Percentiles rank a stretch among this genome's conserved stretches.
Conservation (phyloP, 2,797 vertebrate genomes). For the Hephaestus fuliginosus region DNA sequence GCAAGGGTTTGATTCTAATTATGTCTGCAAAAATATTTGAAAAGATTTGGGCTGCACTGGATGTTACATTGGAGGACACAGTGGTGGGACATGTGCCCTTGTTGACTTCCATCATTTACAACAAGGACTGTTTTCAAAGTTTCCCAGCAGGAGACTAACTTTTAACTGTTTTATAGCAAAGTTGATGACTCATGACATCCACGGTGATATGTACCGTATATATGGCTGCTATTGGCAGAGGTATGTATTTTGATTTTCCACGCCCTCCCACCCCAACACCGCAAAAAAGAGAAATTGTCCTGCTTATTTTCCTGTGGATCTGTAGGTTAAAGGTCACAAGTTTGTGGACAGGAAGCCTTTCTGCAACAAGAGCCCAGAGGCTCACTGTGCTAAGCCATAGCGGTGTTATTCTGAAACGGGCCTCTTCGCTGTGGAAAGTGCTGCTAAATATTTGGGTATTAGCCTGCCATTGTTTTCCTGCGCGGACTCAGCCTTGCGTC, state of each 20-base stretch:
- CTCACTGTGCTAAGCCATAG: constrained; percentile 37
- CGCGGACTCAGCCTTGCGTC: constrained; percentile 24
- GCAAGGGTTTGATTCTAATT: not conserved
- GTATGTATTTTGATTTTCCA: constrained; percentile 11
- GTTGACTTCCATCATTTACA: not conserved
- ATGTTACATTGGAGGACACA: not conserved
- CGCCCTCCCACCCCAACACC: too few species aligned
- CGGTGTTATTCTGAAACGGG: constrained; percentile 57
- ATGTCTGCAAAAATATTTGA: not conserved
- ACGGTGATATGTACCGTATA: not conserved
- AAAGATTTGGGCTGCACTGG: not conserved
- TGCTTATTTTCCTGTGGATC: constrained; percentile 33
- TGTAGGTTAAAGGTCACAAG: constrained; percentile 67
- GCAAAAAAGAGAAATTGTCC: not conserved
- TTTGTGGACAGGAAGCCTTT: constrained; percentile 56
- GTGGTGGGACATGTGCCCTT: not conserved
- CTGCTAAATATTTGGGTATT: constrained; percentile 74
- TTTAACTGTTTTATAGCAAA: not conserved
- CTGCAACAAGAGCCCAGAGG: constrained; percentile 54
- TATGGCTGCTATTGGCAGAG: not conserved
- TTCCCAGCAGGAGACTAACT: not conserved
- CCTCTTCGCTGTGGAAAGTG: constrained; percentile 51
- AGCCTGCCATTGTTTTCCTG: constrained; percentile 68
- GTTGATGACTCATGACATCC: not conserved
- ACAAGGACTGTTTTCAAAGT: not conserved